These are phyloP conservation scores for Balearica regulorum DNA, from an alignment of 2,797 vertebrate genomes.

Conservation along the genomic window DNA sequence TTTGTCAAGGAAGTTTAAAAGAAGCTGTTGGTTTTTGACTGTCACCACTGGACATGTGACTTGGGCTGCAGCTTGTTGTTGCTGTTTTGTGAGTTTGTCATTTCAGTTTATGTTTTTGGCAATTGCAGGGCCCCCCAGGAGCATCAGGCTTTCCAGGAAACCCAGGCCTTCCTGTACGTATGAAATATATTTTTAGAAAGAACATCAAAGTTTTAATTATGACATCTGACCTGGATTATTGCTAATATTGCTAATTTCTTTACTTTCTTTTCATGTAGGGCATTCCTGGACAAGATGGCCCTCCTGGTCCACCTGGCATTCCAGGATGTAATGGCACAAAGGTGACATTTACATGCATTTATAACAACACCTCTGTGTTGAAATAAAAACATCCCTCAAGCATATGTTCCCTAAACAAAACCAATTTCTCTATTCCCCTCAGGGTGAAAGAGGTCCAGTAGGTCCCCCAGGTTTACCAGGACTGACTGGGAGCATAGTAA, in stretches of 20 bases:
- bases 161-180: slow-evolving; percentile 91
- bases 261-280: slow-evolving; percentile 74
- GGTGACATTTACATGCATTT: slow-evolving; percentile 69
- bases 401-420: background rate
- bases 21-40: background rate
- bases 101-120: slow-evolving; percentile 1
- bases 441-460: slow-evolving; percentile 89
- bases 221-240: background rate
- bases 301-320: slow-evolving; percentile 86
- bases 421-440: slow-evolving; percentile 16
- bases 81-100: background rate
- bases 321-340: slow-evolving; percentile 98
- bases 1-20: background rate
- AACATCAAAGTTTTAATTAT: fast-evolving
- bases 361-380: background rate
- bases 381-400: background rate
- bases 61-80: background rate
- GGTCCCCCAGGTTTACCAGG: slow-evolving; percentile 84
- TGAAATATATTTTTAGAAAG: background rate
- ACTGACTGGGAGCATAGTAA: slow-evolving; percentile 84
- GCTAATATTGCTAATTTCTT: background rate
- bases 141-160: slow-evolving; percentile 89
- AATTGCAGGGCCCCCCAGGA: slow-evolving; percentile 86
- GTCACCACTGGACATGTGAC: background rate
- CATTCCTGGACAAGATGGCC: slow-evolving; percentile 94